Percentiles rank a stretch among this genome's conserved stretches.
Conservation (phyloP, 2,113 vertebrate species). For the Neofelis nebulosa region DNA sequence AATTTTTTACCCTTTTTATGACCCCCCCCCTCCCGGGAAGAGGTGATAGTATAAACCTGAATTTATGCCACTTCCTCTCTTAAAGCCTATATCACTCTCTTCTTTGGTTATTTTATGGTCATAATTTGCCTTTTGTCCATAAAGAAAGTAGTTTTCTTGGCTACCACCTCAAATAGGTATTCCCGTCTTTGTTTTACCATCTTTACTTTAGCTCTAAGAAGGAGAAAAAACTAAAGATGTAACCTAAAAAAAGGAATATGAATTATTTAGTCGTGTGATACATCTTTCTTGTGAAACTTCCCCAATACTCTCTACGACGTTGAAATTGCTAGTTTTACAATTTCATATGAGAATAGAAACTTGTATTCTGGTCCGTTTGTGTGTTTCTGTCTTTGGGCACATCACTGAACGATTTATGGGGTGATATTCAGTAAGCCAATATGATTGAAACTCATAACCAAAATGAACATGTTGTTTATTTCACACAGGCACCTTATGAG, state of each 20-base stretch:
- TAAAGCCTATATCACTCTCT: background rate
- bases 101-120: background rate
- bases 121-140: background rate
- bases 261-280: background rate
- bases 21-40: background rate
- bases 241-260: background rate
- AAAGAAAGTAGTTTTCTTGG: conserved; percentile 14
- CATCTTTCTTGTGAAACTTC: background rate
- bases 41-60: background rate
- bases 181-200: background rate
- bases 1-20: background rate
- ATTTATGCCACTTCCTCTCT: background rate
- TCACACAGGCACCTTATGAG: background rate
- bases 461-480: background rate
- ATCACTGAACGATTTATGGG: background rate
- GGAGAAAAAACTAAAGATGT: background rate
- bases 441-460: background rate
- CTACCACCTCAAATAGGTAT: background rate
- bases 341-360: background rate
- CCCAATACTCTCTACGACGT: background rate
- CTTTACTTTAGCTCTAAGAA: background rate
- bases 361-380: background rate
- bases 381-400: background rate
- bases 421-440: background rate
- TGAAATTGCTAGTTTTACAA: background rate